These are phyloP conservation scores for Andrena hattorfiana DNA, from an alignment of 2,888 invertebrate genomes.

Conservation along the genomic window DNA sequence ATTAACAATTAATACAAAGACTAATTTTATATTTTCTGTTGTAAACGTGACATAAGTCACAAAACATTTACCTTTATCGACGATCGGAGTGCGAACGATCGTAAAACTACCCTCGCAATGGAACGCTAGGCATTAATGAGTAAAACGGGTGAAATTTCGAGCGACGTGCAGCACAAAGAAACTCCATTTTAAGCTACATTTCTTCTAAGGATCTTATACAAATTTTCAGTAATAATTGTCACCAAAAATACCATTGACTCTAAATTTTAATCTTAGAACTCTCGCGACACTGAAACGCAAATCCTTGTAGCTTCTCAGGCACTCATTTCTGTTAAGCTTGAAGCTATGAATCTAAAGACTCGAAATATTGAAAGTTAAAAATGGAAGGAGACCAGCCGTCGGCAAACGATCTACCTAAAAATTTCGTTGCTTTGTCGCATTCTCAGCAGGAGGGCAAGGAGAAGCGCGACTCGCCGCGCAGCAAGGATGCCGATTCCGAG, in stretches of 20 bases:
- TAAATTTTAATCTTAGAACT: background rate
- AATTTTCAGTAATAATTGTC: background rate
- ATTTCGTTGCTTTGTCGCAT: constrained; percentile 61
- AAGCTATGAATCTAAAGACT: no score
- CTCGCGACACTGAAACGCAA: no score
- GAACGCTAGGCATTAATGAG: constrained; percentile 3
- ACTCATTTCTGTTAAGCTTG: no score
- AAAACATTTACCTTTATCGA: background rate
- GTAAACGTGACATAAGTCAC: background rate
- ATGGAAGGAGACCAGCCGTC: background rate
- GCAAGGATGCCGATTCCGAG: constrained; percentile 81
- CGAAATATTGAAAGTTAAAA: no score
- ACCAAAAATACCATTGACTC: background rate
- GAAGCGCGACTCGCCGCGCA: constrained; percentile 76
- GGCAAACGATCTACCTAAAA: background rate
- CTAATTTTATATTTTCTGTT: background rate
- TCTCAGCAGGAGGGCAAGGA: constrained; percentile 77
- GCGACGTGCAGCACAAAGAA: background rate
- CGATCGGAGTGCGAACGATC: background rate
- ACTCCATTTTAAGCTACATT: background rate
- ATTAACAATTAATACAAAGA: no score
- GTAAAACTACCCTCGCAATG: background rate
- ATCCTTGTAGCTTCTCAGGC: no score
- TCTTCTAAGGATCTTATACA: background rate
- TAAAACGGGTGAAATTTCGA: background rate